phyloP scores from a whole-genome alignment of 2,113 vertebrate species.

The Pterocles burchelli region DNA sequence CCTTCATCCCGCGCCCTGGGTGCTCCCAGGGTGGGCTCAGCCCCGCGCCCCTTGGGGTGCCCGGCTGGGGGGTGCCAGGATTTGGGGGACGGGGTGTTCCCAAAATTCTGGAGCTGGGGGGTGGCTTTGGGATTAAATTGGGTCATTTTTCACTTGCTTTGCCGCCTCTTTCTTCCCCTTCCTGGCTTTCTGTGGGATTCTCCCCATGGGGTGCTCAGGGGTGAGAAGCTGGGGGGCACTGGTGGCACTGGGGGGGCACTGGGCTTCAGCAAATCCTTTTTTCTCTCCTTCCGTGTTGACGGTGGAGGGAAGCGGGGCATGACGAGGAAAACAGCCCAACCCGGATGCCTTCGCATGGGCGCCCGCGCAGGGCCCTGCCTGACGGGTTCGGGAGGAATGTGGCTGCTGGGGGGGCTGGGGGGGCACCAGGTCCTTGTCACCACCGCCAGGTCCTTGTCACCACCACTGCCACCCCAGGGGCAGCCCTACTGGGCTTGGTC shows the following conservation, averaged over 20 bases:
- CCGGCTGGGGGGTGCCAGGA: fast-evolving
- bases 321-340: neutral
- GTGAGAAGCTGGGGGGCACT: neutral
- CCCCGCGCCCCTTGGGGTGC: fast-evolving
- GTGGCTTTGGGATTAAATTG: slow-evolving; percentile 31
- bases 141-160: slow-evolving; percentile 31
- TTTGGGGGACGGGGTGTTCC: neutral
- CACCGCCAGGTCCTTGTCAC: neutral
- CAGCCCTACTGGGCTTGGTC: neutral
- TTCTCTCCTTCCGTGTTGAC: neutral
- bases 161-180: neutral
- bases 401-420: neutral
- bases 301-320: neutral
- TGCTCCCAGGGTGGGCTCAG: neutral
- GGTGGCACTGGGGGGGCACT: no score
- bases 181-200: neutral
- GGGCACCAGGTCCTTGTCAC: neutral
- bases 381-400: slow-evolving; percentile 58
- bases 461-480: neutral
- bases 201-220: fast-evolving
- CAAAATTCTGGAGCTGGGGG: neutral
- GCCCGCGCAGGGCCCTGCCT: neutral
- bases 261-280: neutral
- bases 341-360: neutral
- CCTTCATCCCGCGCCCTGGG: neutral